Evolutionary conservation across 2,113 vertebrate species (phyloP).

Genomic region (Brachionichthys hirsutus): DNA sequence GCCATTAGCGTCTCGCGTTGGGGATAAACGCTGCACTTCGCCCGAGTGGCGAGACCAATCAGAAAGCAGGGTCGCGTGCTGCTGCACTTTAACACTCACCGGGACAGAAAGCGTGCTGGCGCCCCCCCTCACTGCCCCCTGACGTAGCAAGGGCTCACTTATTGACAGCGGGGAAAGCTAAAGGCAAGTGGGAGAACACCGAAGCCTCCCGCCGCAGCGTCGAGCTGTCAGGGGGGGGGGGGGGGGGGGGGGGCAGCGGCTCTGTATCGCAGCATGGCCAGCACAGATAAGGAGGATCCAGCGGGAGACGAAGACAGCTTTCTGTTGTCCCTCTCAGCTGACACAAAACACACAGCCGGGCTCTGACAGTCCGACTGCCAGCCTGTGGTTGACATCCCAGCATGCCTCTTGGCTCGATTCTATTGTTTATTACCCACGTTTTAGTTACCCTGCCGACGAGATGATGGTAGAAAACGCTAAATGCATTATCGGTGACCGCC

Average conservation of each 20-base stretch:
- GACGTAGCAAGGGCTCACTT: constrained; percentile 24
- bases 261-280: constrained; percentile 62
- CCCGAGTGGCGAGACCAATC: constrained; percentile 40
- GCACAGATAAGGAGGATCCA: constrained; percentile 67
- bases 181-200: constrained; percentile 41
- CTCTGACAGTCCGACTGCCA: too few species aligned
- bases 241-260: constrained; percentile 52
- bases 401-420: too few species aligned
- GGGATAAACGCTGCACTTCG: constrained; percentile 70
- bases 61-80: too few species aligned
- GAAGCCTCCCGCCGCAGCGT: not conserved
- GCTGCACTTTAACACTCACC: too few species aligned
- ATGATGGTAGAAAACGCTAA: too few species aligned
- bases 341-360: too few species aligned
- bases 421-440: too few species aligned
- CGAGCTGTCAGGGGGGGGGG: constrained; percentile 52
- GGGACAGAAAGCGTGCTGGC: too few species aligned
- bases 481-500: too few species aligned
- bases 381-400: too few species aligned
- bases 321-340: constrained; percentile 28
- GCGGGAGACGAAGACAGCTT: constrained; percentile 26
- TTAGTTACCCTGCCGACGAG: too few species aligned
- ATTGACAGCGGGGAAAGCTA: constrained; percentile 47
- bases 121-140: constrained; percentile 17
- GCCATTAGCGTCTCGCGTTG: too few species aligned